Evolutionary conservation across 2,113 vertebrate species (phyloP).

Genomic region (Silurus glanis): DNA sequence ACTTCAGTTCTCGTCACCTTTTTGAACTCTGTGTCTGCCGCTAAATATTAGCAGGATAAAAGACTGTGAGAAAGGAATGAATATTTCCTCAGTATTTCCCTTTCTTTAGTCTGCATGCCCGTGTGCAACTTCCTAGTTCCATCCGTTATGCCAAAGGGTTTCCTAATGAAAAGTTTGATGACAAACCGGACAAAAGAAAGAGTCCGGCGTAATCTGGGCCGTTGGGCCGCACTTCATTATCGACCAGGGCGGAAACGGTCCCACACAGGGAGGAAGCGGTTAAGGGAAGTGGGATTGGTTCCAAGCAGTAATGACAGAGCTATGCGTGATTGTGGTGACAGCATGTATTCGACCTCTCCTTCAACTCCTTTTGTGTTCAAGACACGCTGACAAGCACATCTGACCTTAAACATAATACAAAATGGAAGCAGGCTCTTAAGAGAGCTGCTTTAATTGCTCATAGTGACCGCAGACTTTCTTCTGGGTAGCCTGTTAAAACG

Average conservation of each 20-base stretch:
- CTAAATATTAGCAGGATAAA: neutral
- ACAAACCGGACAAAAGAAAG: conserved; percentile 28
- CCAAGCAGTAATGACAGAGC: conserved; percentile 41
- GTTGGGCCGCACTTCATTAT: neutral
- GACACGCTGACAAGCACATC: conserved; percentile 20
- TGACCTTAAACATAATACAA: conserved; percentile 20
- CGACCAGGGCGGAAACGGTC: conserved; percentile 32
- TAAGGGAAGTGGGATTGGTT: conserved; percentile 47
- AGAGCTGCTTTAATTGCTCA: neutral
- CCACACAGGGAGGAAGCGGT: conserved; percentile 45
- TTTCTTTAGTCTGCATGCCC: neutral
- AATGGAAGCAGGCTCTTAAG: neutral
- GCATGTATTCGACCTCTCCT: conserved; percentile 38
- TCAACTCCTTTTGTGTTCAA: conserved; percentile 29
- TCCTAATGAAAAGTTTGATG: neutral
- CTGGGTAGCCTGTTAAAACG: neutral
- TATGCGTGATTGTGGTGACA: conserved; percentile 22
- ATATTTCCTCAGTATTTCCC: neutral
- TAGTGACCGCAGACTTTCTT: neutral
- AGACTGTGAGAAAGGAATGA: neutral
- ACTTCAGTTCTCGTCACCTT: neutral
- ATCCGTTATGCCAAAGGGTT: neutral
- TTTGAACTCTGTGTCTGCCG: neutral
- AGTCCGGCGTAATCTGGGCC: conserved; percentile 6
- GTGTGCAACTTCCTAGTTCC: neutral